Conservation (phyloP, 2,888 invertebrate genomes). For the Archips xylosteana region DNA sequence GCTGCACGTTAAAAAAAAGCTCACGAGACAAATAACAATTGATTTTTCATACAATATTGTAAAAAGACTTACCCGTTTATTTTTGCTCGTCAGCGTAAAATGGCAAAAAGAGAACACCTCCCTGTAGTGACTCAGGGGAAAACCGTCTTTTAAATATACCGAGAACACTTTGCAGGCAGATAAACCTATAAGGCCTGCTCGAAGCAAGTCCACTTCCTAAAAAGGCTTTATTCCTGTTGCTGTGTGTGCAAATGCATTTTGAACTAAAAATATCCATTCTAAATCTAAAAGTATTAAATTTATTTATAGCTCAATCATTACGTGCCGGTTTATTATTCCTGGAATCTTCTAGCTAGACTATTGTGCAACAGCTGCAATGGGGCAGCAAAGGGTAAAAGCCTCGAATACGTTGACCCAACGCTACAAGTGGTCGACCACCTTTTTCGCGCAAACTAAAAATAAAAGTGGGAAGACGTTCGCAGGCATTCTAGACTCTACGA, state of each 20-base stretch:
- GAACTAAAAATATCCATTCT: neutral
- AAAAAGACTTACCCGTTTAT: too few species aligned
- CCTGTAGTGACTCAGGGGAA: slow-evolving; percentile 4
- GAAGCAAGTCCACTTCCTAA: slow-evolving; percentile 12
- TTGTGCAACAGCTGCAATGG: slow-evolving; percentile 81
- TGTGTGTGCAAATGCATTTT: neutral
- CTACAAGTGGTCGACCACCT: slow-evolving; percentile 73
- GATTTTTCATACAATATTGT: too few species aligned
- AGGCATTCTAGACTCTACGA: slow-evolving; percentile 71
- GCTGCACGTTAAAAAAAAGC: too few species aligned
- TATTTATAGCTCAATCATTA: slow-evolving; percentile 28
- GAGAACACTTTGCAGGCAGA: neutral
- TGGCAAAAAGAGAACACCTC: neutral
- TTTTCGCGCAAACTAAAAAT: slow-evolving; percentile 78
- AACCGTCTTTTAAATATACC: neutral
- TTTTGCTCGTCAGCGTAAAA: neutral
- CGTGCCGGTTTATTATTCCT: slow-evolving; percentile 42
- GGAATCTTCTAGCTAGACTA: slow-evolving; percentile 74
- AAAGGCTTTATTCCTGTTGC: slow-evolving; percentile 6
- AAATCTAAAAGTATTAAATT: slow-evolving; percentile 17
- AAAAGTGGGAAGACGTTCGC: slow-evolving; percentile 75
- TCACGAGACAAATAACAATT: too few species aligned
- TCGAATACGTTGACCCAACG: slow-evolving; percentile 76
- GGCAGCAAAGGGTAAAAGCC: slow-evolving; percentile 71
- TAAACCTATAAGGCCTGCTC: neutral